phyloP scores from a whole-genome alignment of 2,113 vertebrate genomes.

The Ceyx cyanopectus region DNA sequence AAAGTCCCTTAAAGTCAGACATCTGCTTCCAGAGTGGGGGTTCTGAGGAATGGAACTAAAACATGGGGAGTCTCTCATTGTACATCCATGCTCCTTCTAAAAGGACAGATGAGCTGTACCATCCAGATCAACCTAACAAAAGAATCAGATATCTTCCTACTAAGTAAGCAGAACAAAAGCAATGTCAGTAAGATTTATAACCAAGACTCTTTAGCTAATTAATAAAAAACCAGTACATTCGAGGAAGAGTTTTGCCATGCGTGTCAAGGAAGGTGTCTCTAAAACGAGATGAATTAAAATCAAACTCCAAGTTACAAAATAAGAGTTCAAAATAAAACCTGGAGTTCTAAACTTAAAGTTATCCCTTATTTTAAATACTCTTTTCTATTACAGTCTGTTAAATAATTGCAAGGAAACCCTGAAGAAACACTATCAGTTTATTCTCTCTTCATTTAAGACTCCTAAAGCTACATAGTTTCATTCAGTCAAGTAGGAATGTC shows the following conservation, averaged over 20 bases:
- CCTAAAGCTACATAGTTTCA: neutral
- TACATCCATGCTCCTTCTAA: neutral
- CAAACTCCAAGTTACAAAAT: neutral
- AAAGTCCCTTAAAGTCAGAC: neutral
- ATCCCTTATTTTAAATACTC: neutral
- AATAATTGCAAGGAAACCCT: neutral
- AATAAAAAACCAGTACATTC: neutral
- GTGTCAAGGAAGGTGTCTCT: neutral
- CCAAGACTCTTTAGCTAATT: neutral
- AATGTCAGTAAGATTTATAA: neutral
- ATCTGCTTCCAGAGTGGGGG: neutral
- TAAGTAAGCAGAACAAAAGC: neutral
- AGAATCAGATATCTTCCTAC: neutral
- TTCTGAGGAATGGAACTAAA: neutral
- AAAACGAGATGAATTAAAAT: neutral
- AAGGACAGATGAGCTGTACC: neutral
- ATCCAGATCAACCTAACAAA: neutral
- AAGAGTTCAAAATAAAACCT: no score
- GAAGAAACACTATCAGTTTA: neutral
- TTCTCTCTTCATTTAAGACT: neutral
- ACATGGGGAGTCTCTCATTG: neutral
- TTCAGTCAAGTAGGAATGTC: neutral
- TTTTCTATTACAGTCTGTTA: neutral
- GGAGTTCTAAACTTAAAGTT: neutral
- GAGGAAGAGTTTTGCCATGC: neutral